Percentiles rank a stretch among this genome's conserved stretches.
Evolutionary conservation across 2,888 invertebrate species (phyloP).

Genomic region (Macrosoma leucophasiata): DNA sequence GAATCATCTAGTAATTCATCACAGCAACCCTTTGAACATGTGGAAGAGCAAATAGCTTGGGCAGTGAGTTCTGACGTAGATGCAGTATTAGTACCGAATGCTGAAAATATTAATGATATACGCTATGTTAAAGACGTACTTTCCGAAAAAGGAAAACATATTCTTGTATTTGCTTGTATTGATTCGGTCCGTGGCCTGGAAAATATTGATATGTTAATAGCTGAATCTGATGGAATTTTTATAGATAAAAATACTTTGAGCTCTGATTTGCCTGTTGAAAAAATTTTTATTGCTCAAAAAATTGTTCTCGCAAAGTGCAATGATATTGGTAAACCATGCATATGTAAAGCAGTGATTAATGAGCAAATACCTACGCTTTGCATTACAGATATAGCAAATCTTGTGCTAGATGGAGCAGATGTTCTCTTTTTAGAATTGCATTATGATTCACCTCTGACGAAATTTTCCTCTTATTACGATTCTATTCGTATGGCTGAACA

Average conservation of each 20-base stretch:
- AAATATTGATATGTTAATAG: conserved; percentile 83
- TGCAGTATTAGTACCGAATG: conserved; percentile 51
- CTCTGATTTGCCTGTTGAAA: conserved; percentile 90
- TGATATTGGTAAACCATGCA: conserved; percentile 88
- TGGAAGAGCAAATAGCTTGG: conserved; percentile 64
- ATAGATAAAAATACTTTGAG: conserved; percentile 90
- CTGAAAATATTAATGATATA: conserved; percentile 48
- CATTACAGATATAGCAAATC: conserved; percentile 92
- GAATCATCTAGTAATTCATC: conserved; percentile 77
- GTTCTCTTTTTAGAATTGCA: conserved; percentile 86
- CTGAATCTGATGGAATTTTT: conserved; percentile 89
- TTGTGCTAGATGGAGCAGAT: conserved; percentile 92
- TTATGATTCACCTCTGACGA: conserved; percentile 59
- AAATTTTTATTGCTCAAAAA: conserved; percentile 91
- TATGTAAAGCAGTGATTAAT: conserved; percentile 91
- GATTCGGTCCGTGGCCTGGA: conserved; percentile 52
- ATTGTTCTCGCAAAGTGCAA: conserved; percentile 90
- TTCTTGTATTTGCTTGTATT: conserved; percentile 56
- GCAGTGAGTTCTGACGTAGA: conserved; percentile 61
- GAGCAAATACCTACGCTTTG: conserved; percentile 86
- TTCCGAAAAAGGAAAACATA: conserved; percentile 58
- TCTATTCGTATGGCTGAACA: conserved; percentile 74
- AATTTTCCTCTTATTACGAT: conserved; percentile 46
- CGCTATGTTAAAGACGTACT: conserved; percentile 43
- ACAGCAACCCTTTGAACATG: conserved; percentile 81